Base-by-base conservation (phyloP, 64 coral and sea anemone genomes). In the Dendronephthya gigantea region DNA sequence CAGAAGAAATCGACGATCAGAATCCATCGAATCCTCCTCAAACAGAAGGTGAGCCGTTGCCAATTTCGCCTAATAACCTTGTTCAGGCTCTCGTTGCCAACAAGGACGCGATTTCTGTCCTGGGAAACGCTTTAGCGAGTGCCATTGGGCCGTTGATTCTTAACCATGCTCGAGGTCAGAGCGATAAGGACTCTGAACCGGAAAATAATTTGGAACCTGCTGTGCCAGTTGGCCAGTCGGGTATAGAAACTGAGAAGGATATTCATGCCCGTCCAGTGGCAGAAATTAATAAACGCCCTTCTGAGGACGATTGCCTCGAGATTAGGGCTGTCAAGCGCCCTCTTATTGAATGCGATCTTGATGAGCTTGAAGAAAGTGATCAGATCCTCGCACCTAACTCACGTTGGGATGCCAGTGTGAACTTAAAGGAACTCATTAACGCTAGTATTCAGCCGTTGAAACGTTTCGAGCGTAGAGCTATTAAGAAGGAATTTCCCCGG, bases 341-440 rank as follows among this genome's bases (percentile, higher is more conserved):
- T 75, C 13, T 2, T 75, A 16, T 12, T 34, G 35, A 34, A 6
- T 16, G n/a, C 17, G 69, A 75, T 75, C 69, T 33, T 31, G 30
- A 75, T 75, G 69, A 33, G 69, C 23, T 75, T 75, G 69, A 75
- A 75, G 69, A 75, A 75, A 75, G 69, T 29, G 69, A 75, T 75
- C 69, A 33, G 69, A 75, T 75, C 69, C 29, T 37, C 12, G 7
- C 69, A 15, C 69, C 69, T 27, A 75, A 33, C 35, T 31, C 69
- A 29, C 23, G 69, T 37, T 75, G 69, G 69, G 30, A 75, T 8
- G 30, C 69, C 16, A 75, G 69, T 37, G 69, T 33, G 16, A 75
- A 16, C 69, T 75, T 75, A 13, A 75, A 75, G n/a, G 69, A 75
- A 75, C 5, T 75, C n/a, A 75, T 75, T 33, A 37, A 75, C 69